These are phyloP conservation scores for Vireo griseus DNA, from an alignment of 2,797 vertebrate species.

Conservation along the genomic window DNA sequence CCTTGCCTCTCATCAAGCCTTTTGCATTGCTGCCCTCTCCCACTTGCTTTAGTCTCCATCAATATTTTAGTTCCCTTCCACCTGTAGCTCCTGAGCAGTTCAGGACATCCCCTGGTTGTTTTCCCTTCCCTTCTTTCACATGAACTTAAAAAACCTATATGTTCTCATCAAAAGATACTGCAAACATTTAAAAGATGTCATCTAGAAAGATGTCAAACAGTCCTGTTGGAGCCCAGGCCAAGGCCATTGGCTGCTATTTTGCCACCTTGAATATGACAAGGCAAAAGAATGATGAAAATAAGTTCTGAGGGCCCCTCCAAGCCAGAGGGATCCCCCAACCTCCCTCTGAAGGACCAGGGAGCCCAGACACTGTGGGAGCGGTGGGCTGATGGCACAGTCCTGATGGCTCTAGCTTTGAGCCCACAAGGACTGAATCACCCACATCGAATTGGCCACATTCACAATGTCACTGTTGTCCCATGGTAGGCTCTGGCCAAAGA, in stretches of 20 bases:
- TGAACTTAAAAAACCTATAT: rapidly evolving
- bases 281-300: neutral
- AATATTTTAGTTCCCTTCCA: neutral
- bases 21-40: neutral
- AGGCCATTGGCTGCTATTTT: neutral
- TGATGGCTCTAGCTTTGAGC: neutral
- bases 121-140: neutral
- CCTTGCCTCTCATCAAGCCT: neutral
- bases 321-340: neutral
- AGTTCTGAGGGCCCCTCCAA: neutral
- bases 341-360: neutral
- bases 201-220: neutral
- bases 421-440: neutral
- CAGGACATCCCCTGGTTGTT: neutral
- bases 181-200: neutral
- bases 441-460: rapidly evolving
- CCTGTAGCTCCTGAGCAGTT: neutral
- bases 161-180: neutral
- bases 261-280: neutral
- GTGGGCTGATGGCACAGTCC: neutral
- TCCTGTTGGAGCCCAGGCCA: neutral
- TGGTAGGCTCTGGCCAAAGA: neutral
- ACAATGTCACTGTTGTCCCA: neutral
- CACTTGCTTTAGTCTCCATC: neutral
- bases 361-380: neutral